Conservation (phyloP, 2,797 vertebrate genomes). For the Dendrocincla fuliginosa region DNA sequence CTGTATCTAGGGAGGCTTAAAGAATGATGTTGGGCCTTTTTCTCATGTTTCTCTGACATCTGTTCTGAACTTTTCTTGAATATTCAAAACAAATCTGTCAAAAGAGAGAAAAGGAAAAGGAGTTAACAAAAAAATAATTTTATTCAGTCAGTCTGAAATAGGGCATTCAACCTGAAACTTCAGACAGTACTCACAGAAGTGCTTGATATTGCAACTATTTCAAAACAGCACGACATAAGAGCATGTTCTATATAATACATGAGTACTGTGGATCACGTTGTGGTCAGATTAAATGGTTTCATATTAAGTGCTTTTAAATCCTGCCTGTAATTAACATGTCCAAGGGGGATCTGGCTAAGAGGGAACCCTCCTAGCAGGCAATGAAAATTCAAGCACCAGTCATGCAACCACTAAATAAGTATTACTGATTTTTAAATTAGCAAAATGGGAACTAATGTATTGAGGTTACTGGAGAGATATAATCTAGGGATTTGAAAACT, state of each 20-base stretch:
- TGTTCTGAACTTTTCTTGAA: neutral
- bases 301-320: neutral
- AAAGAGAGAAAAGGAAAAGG: accelerated
- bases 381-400: neutral
- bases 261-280: neutral
- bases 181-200: neutral
- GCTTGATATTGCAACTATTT: neutral
- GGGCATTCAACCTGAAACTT: neutral
- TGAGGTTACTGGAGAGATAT: neutral
- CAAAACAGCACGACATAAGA: neutral
- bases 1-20: neutral
- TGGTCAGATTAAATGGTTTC: neutral
- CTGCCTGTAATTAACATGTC: neutral
- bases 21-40: neutral
- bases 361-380: neutral
- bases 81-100: neutral
- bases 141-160: neutral
- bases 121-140: neutral
- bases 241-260: neutral
- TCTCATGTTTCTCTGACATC: neutral
- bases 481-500: neutral
- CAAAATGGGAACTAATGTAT: neutral
- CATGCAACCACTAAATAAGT: neutral
- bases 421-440: neutral
- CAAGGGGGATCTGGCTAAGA: neutral